Conservation (phyloP, 1,140 invertebrate genomes). For the Heliconius hermathena region DNA sequence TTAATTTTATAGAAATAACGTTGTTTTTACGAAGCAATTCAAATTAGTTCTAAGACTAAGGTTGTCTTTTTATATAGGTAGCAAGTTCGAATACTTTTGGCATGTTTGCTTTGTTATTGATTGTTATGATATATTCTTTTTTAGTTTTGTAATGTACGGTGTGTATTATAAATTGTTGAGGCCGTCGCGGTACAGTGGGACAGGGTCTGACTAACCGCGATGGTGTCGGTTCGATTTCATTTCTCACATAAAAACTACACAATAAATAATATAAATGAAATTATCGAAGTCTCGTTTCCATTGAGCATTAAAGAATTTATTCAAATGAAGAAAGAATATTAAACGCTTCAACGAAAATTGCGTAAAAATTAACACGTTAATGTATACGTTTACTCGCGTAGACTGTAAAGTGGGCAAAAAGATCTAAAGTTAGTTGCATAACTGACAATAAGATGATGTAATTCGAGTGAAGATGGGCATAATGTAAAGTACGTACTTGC, state of each 20-base stretch:
- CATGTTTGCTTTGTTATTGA: background rate
- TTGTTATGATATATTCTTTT: too few relatives aligned
- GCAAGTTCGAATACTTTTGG: background rate
- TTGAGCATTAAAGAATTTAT: background rate
- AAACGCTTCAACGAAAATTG: conserved; percentile 14
- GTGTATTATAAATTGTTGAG: too few relatives aligned
- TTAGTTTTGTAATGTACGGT: too few relatives aligned
- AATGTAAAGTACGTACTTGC: background rate
- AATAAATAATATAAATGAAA: too few relatives aligned
- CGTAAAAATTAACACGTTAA: conserved; percentile 1
- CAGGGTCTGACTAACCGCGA: too few relatives aligned
- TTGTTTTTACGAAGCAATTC: background rate
- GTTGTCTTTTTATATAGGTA: background rate
- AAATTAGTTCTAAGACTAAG: background rate
- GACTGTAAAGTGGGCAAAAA: background rate
- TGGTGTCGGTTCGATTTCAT: too few relatives aligned
- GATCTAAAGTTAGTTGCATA: background rate
- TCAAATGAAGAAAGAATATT: background rate
- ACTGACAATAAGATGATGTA: background rate
- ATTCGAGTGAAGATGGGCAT: background rate
- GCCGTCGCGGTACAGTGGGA: too few relatives aligned
- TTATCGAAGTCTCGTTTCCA: too few relatives aligned
- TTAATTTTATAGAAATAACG: background rate
- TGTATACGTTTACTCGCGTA: background rate
- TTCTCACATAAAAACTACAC: too few relatives aligned